Percentiles rank a stretch among this genome's conserved stretches.
These are phyloP conservation scores for Gambusia yucatana DNA, from an alignment of 2,797 vertebrate species.

Conservation along the genomic window DNA sequence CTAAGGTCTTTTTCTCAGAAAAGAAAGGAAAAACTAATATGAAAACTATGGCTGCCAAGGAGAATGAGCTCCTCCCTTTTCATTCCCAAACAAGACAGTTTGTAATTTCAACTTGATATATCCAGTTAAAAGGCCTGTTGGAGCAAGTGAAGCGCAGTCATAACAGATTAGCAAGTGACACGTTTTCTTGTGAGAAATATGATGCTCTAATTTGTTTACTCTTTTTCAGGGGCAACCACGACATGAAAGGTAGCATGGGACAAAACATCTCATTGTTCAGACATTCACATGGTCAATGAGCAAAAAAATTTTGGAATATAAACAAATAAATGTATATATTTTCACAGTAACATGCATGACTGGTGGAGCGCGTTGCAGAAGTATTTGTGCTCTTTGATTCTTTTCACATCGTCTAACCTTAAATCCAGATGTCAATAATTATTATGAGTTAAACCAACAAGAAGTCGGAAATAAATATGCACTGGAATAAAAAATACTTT, in stretches of 20 bases:
- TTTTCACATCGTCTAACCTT: background rate
- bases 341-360: background rate
- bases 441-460: background rate
- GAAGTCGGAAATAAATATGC: background rate
- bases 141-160: constrained; percentile 50
- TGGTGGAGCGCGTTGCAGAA: background rate
- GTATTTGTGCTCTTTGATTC: background rate
- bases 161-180: constrained; percentile 50
- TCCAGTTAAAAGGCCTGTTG: constrained; percentile 69
- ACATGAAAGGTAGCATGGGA: constrained; percentile 20
- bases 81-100: constrained; percentile 54
- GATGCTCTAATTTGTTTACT: constrained; percentile 59
- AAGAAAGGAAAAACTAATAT: constrained; percentile 55
- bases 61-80: constrained; percentile 59
- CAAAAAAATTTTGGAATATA: background rate
- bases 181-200: constrained; percentile 34
- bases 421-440: background rate
- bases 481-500: background rate
- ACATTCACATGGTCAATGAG: background rate
- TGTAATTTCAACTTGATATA: constrained; percentile 59
- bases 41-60: constrained; percentile 66
- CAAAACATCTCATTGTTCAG: constrained; percentile 22
- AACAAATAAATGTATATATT: too few relatives aligned
- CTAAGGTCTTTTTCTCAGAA: constrained; percentile 50
- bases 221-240: constrained; percentile 23